Evolutionary conservation across 2,113 vertebrate species (phyloP), one percentile per base, ranked within the genome.

Genomic region (Polypterus senegalus): DNA sequence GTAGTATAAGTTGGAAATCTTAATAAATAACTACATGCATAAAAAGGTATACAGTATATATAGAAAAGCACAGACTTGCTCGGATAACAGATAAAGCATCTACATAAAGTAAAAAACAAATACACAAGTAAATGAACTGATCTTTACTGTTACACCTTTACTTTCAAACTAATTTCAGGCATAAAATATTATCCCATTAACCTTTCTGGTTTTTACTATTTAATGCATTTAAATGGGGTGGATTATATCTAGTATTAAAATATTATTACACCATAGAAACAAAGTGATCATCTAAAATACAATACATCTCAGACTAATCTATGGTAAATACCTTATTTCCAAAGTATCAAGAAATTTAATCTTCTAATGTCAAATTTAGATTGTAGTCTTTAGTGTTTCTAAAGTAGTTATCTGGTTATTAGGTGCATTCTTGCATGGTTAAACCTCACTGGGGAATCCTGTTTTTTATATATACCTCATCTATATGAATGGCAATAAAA

Each of bases 191-290:
- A 8, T 47, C 46, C 8, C 45, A 58, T 48, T 61, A 52, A 66
- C 62, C 56, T 66, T 46, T 53, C 59, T 49, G 11, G 62, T 62
- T 58, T 62, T 48, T 48, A 62, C 55, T 49, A 61, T 62, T 62
- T 53, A 66, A 66, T 66, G 49, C 60, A 62, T 66, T 66, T 62
- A 62, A 66, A 54, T 48, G 46, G 49, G 49, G 61, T 58, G 52
- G 61, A 49, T 60, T 63, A 61, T 63, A 63, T 55, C 49, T 63
- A 59, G 52, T 9, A 64, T 58, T 66, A 53, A 27, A 56, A 55
- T 55, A 55, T 8, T 55, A 55, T 9, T 55, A 2, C 5, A 57
- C 5, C 46, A 44, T 57, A 7, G 27, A 57, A 44, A 57, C 56
- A 57, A 11, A 57, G 7, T 6, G 10, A 9, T 11, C 7, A 57